Conservation (phyloP, 2,888 invertebrate genomes). For the Eristalis pertinax region DNA sequence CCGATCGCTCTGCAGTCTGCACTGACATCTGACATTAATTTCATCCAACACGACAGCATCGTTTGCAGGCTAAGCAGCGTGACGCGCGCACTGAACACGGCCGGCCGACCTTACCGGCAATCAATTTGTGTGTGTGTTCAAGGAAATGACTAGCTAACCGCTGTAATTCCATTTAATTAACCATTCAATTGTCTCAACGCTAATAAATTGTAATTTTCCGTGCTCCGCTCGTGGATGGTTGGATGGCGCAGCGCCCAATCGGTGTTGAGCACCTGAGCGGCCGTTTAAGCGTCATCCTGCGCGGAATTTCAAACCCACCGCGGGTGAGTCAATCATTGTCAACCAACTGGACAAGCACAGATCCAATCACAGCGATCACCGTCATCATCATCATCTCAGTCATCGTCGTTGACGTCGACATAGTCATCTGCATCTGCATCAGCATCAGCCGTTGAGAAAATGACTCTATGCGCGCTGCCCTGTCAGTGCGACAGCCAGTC, state of each 20-base stretch:
- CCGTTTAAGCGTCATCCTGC: constrained; percentile 29
- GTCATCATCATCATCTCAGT: neutral
- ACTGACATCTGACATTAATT: constrained; percentile 71
- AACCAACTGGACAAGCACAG: constrained; percentile 43
- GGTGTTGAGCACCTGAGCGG: constrained; percentile 46
- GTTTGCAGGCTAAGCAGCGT: constrained; percentile 20
- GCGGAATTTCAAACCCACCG: constrained; percentile 47
- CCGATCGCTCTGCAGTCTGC: constrained; percentile 20
- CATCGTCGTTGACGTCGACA: constrained; percentile 6
- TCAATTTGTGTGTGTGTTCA: constrained; percentile 52
- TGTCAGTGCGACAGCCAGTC: neutral
- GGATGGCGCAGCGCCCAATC: neutral
- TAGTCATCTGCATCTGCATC: constrained; percentile 33
- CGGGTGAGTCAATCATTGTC: constrained; percentile 62
- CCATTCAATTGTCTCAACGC: constrained; percentile 65
- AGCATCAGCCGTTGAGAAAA: constrained; percentile 45
- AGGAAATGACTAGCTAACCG: constrained; percentile 47
- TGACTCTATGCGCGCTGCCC: constrained; percentile 6
- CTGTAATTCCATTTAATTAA: constrained; percentile 68
- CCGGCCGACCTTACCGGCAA: constrained; percentile 36
- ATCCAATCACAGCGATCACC: constrained; percentile 27
- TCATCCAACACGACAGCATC: constrained; percentile 36
- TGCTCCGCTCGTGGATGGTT: constrained; percentile 1
- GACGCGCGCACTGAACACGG: no score
- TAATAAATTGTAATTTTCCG: constrained; percentile 62